Evolutionary conservation across 1,140 invertebrate species (phyloP).

Genomic region (Diabrotica virgifera): DNA sequence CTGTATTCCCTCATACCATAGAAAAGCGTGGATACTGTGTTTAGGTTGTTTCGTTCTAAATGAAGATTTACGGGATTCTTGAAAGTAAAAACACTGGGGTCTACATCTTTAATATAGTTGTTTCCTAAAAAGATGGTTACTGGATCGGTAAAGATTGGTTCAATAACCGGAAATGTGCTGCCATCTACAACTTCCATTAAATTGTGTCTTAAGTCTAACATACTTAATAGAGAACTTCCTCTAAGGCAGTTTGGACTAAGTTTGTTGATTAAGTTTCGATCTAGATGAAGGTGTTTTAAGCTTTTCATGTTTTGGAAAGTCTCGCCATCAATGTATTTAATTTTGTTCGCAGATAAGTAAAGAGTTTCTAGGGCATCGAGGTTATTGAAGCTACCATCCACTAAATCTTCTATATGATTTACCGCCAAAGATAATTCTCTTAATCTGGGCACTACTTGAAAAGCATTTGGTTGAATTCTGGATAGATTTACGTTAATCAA

Average conservation of each 20-base stretch:
- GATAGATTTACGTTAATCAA: constrained; percentile 31
- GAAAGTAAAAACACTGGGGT: constrained; percentile 7
- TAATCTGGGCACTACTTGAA: constrained; percentile 28
- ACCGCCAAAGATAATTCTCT: constrained; percentile 30
- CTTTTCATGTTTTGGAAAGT: constrained; percentile 25
- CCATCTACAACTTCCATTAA: constrained; percentile 7
- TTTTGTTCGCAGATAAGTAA: constrained; percentile 30
- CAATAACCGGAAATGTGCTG: constrained; percentile 17
- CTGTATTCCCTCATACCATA: constrained; percentile 18
- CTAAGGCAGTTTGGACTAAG: constrained; percentile 21
- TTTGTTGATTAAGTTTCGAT: constrained; percentile 27
- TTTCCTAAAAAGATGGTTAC: constrained; percentile 18
- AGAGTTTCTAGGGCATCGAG: constrained; percentile 23
- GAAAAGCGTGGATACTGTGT: constrained; percentile 1
- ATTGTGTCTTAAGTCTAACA: constrained; percentile 23
- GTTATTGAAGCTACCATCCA: constrained; percentile 26
- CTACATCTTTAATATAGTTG: constrained; percentile 19
- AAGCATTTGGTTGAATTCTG: constrained; percentile 26
- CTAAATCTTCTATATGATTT: constrained; percentile 26
- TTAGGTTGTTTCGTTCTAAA: constrained; percentile 21
- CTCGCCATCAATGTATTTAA: constrained; percentile 27
- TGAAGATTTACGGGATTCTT: constrained; percentile 21
- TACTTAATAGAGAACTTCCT: constrained; percentile 15
- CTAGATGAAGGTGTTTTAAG: constrained; percentile 28
- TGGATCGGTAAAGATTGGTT: not conserved